Conservation (phyloP, 1,140 invertebrate genomes). For the Rhyzopertha dominica region DNA sequence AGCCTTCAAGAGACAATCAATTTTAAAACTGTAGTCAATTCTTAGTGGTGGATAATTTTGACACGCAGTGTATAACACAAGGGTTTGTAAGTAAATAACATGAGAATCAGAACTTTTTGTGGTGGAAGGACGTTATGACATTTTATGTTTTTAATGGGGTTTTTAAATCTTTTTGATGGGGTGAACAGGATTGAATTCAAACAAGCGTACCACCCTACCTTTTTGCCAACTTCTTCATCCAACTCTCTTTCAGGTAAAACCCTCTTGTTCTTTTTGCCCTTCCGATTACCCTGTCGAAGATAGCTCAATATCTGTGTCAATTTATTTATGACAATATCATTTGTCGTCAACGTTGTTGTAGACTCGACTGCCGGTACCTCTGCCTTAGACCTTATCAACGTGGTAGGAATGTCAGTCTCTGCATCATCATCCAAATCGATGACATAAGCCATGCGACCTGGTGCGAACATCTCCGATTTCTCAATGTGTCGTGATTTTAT, state of each 20-base stretch:
- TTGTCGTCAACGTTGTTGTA: constrained; percentile 80
- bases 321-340: constrained; percentile 96
- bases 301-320: constrained; percentile 95
- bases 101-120: no score
- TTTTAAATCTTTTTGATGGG: no score
- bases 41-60: no score
- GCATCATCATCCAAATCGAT: constrained; percentile 92
- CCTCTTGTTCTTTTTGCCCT: constrained; percentile 74
- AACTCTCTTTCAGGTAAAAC: constrained; percentile 40
- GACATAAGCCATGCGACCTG: constrained; percentile 96
- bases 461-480: constrained; percentile 91
- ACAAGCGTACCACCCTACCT: no score
- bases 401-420: constrained; percentile 91
- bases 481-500: constrained; percentile 67
- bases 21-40: no score
- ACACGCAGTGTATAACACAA: no score
- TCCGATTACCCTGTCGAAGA: constrained; percentile 70
- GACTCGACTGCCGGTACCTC: constrained; percentile 82
- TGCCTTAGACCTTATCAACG: constrained; percentile 88
- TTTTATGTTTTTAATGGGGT: no score
- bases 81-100: no score
- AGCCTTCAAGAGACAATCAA: no score
- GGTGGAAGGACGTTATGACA: no score
- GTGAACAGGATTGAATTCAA: no score
- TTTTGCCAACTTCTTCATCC: constrained; percentile 21